phyloP scores from a whole-genome alignment of 2,797 vertebrate species.

The Protonibea diacanthus region DNA sequence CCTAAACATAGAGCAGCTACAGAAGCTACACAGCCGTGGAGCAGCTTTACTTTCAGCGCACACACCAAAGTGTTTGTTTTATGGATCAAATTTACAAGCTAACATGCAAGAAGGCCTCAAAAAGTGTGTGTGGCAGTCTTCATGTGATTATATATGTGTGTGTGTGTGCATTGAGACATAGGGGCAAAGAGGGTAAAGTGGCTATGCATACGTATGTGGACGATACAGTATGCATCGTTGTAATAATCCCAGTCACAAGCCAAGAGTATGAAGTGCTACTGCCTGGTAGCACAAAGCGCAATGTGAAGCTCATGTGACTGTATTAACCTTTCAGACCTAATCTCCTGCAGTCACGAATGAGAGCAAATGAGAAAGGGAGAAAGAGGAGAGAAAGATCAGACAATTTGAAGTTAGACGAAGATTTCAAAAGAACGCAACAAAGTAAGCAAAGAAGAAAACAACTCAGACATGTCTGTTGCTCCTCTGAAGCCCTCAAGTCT shows the following conservation, averaged over 20 bases:
- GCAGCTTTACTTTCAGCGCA: constrained; percentile 3
- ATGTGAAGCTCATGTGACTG: constrained; percentile 84
- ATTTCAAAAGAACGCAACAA: constrained; percentile 42
- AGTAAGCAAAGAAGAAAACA: constrained; percentile 31
- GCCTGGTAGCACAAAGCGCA: constrained; percentile 79
- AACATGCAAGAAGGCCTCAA: background rate
- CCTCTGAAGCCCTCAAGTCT: constrained; percentile 55
- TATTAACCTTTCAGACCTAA: constrained; percentile 81
- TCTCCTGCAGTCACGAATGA: constrained; percentile 77
- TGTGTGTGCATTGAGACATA: background rate
- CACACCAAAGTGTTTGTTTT: background rate
- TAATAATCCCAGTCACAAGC: constrained; percentile 79
- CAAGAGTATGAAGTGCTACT: constrained; percentile 63
- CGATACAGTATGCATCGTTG: constrained; percentile 37
- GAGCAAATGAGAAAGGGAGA: constrained; percentile 13
- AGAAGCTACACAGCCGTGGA: background rate
- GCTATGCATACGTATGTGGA: constrained; percentile 4
- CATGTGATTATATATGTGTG: background rate
- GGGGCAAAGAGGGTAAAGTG: background rate
- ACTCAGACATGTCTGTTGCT: constrained; percentile 32
- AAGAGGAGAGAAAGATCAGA: constrained; percentile 27
- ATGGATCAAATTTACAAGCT: background rate
- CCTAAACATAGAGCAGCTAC: constrained; percentile 34
- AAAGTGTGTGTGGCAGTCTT: background rate
- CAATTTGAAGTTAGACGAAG: constrained; percentile 32